Evolutionary conservation across 2,797 vertebrate genomes (phyloP).

Genomic region (Galaxias olidus): DNA sequence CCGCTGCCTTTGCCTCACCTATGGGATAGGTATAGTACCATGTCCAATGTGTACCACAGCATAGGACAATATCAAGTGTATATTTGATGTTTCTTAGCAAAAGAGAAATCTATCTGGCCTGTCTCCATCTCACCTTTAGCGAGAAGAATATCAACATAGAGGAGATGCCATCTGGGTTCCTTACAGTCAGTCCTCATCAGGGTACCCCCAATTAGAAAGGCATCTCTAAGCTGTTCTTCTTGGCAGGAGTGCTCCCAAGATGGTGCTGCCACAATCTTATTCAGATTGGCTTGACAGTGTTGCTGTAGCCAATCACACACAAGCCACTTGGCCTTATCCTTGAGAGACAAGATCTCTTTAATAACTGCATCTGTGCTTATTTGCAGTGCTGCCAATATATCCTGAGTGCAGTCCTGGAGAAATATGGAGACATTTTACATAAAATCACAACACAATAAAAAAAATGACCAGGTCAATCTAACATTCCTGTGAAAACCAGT

Average conservation of each 20-base stretch:
- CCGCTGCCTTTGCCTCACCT: constrained; percentile 82
- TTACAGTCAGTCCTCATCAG: constrained; percentile 75
- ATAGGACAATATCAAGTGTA: too few relatives aligned
- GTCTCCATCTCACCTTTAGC: constrained; percentile 80
- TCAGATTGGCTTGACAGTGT: constrained; percentile 72
- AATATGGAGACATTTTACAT: too few relatives aligned
- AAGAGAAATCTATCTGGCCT: too few relatives aligned
- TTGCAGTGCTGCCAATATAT: constrained; percentile 80
- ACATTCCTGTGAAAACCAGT: too few relatives aligned
- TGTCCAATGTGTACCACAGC: too few relatives aligned
- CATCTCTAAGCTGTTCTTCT: constrained; percentile 68
- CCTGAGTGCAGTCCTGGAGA: constrained; percentile 82
- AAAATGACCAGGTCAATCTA: too few relatives aligned
- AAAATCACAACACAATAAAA: too few relatives aligned
- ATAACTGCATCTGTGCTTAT: constrained; percentile 71
- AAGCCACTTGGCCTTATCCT: constrained; percentile 73
- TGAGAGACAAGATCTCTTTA: constrained; percentile 83
- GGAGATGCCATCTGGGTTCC: constrained; percentile 75
- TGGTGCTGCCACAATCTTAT: constrained; percentile 50
- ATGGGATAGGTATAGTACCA: constrained; percentile 38
- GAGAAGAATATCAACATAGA: constrained; percentile 82
- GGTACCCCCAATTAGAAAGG: constrained; percentile 69
- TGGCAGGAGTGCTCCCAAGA: constrained; percentile 48
- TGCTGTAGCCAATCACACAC: constrained; percentile 84
- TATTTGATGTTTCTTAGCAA: too few relatives aligned